phyloP scores from a whole-genome alignment of 1,140 invertebrate genomes.

The Trichonephila inaurata region DNA sequence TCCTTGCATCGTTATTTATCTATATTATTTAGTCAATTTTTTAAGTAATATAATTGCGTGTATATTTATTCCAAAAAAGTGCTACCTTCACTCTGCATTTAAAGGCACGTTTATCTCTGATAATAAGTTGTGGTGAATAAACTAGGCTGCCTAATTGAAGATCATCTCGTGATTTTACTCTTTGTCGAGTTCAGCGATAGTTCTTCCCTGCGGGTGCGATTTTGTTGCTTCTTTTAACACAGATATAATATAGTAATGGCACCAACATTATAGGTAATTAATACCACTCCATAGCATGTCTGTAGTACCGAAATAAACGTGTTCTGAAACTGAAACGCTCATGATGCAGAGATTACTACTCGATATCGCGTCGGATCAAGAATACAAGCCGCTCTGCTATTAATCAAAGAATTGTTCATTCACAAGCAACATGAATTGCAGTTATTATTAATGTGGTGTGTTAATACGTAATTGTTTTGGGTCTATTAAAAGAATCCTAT shows the following conservation, averaged over 20 bases:
- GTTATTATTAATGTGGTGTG: not conserved
- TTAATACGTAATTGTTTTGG: not conserved
- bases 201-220: not conserved
- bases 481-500: not conserved
- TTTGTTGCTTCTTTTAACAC: not conserved
- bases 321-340: not conserved
- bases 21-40: no score
- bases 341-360: not conserved
- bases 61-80: no score
- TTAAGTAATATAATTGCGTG: no score
- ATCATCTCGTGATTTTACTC: not conserved
- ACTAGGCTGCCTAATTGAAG: not conserved
- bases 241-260: not conserved
- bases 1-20: no score
- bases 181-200: not conserved
- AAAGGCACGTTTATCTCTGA: not conserved
- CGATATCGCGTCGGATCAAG: not conserved
- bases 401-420: conserved; percentile 20
- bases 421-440: not conserved
- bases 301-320: not conserved
- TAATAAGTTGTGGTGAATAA: not conserved
- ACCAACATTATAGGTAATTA: conserved; percentile 1
- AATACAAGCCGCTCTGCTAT: not conserved
- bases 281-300: not conserved
- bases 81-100: not conserved